phyloP scores from a whole-genome alignment of 1,140 invertebrate genomes.

The Sycobia sp. region DNA sequence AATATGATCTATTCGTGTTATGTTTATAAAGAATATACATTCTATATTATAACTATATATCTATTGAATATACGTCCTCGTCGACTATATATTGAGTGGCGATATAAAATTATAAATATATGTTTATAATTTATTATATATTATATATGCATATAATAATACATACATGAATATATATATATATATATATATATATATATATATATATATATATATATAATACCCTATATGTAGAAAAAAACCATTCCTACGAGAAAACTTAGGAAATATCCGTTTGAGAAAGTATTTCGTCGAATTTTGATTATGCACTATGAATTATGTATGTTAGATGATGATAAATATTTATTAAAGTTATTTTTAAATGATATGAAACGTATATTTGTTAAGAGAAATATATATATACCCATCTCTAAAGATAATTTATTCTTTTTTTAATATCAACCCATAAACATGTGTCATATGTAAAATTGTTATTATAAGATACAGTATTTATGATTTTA shows the following conservation, averaged over 20 bases:
- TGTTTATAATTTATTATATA: too few relatives aligned
- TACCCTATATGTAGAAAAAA: too few relatives aligned
- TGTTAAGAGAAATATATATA: constrained; percentile 16
- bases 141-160: background rate
- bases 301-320: constrained; percentile 20
- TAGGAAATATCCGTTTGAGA: too few relatives aligned
- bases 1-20: constrained; percentile 17
- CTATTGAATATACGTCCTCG: too few relatives aligned
- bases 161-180: background rate
- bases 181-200: too few relatives aligned
- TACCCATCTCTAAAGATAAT: too few relatives aligned
- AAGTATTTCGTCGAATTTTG: constrained; percentile 11
- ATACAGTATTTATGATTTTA: too few relatives aligned
- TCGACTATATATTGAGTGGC: too few relatives aligned
- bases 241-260: too few relatives aligned
- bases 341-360: constrained; percentile 29
- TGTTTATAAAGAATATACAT: constrained; percentile 12
- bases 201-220: too few relatives aligned
- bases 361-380: constrained; percentile 25
- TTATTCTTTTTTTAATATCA: background rate
- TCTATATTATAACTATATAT: constrained; percentile 1
- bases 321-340: constrained; percentile 29
- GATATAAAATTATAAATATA: too few relatives aligned
- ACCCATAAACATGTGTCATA: background rate
- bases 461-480: too few relatives aligned